Evolutionary conservation across 1,140 invertebrate species (phyloP).

Genomic region (Eupeodes corollae): DNA sequence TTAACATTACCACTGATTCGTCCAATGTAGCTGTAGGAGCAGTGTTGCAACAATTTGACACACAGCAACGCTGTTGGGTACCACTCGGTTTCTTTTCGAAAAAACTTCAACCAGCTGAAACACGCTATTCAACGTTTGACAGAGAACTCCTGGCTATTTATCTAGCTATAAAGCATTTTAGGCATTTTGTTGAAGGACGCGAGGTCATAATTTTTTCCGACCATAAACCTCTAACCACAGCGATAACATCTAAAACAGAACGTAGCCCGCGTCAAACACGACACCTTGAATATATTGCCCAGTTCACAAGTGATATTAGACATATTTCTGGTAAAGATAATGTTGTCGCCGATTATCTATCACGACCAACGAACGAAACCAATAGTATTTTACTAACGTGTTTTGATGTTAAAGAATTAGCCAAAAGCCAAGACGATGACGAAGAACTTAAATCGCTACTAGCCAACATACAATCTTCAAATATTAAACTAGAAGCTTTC

Average conservation of each 20-base stretch:
- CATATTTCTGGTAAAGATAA: conserved; percentile 27
- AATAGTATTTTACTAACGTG: neutral
- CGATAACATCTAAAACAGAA: conserved; percentile 7
- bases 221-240: conserved; percentile 9
- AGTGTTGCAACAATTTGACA: neutral
- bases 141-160: neutral
- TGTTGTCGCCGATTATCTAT: conserved; percentile 23
- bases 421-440: conserved; percentile 12
- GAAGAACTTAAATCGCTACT: conserved; percentile 2
- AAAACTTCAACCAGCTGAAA: neutral
- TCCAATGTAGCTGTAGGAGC: neutral
- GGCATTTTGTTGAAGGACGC: neutral
- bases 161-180: neutral
- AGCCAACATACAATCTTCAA: neutral
- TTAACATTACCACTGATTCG: neutral
- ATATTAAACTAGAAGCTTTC: no score
- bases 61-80: neutral
- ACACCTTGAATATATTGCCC: conserved; percentile 30
- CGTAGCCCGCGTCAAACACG: conserved; percentile 14
- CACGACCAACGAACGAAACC: conserved; percentile 17
- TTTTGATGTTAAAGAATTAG: conserved; percentile 3
- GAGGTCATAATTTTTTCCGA: neutral
- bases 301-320: conserved; percentile 31
- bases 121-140: neutral
- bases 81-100: neutral